These are phyloP conservation scores for Pachycephala philippinensis DNA, from an alignment of 2,113 vertebrate species.

Conservation along the genomic window DNA sequence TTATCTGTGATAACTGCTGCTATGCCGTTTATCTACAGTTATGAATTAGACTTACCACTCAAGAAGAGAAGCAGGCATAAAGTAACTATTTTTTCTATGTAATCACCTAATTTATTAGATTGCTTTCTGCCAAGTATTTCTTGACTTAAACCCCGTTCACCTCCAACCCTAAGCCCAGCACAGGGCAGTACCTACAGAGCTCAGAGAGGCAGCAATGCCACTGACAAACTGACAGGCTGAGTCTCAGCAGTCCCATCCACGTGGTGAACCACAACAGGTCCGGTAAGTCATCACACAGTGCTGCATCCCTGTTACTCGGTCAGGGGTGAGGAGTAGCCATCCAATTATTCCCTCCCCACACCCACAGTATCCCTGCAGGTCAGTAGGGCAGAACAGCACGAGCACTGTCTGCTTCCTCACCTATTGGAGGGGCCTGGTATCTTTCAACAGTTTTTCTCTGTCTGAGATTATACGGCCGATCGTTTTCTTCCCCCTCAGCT, in stretches of 20 bases:
- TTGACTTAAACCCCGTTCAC: rapidly evolving
- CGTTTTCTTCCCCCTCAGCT: slow-evolving; percentile 92
- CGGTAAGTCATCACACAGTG: background rate
- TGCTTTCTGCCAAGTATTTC: background rate
- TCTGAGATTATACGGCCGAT: slow-evolving; percentile 93
- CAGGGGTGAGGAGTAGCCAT: background rate
- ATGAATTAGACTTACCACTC: background rate
- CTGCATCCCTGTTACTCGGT: background rate
- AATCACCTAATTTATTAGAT: background rate
- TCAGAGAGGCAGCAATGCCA: background rate
- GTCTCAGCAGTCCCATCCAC: background rate
- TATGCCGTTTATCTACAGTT: background rate
- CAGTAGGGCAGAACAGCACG: background rate
- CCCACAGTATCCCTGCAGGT: background rate
- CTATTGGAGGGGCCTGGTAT: slow-evolving; percentile 97
- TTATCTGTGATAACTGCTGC: background rate
- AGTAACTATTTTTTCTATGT: background rate
- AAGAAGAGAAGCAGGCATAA: background rate
- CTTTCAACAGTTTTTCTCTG: slow-evolving; percentile 97
- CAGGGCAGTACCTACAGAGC: background rate
- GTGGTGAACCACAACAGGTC: background rate
- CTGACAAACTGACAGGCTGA: background rate
- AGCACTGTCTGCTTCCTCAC: slow-evolving; percentile 60
- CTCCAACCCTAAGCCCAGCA: background rate
- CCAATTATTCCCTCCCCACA: background rate